phyloP scores from a whole-genome alignment of 2,113 vertebrate species.

The Pangasianodon hypophthalmus region DNA sequence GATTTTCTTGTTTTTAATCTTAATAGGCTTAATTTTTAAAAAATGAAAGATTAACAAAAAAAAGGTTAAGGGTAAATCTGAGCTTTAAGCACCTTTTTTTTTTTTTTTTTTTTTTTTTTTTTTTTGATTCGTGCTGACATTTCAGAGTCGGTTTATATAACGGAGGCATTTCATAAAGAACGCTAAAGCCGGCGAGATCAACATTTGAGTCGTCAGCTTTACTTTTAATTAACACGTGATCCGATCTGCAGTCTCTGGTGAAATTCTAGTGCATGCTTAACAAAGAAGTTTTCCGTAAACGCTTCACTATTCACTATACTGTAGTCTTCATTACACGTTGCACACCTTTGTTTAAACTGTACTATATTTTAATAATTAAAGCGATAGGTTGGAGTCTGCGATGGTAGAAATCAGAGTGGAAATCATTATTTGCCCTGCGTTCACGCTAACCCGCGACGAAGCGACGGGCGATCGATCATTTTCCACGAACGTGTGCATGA shows the following conservation, averaged over 20 bases:
- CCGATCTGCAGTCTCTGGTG: background rate
- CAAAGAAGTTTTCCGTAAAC: background rate
- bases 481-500: background rate
- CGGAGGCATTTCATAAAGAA: slow-evolving; percentile 18
- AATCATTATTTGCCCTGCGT: background rate
- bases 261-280: background rate
- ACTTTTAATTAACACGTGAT: background rate
- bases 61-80: background rate
- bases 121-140: slow-evolving; percentile 13
- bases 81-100: slow-evolving; percentile 48
- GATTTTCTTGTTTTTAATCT: slow-evolving; percentile 55
- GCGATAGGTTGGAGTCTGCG: background rate
- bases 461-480: background rate
- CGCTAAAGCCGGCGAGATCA: background rate
- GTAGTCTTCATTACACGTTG: background rate
- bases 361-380: background rate
- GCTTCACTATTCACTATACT: background rate
- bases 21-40: slow-evolving; percentile 21
- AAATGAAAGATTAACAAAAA: slow-evolving; percentile 21
- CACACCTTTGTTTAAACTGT: background rate
- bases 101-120: background rate
- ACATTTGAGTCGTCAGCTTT: slow-evolving; percentile 9
- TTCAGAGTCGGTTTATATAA: slow-evolving; percentile 28
- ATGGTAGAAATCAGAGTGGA: background rate
- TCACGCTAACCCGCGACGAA: background rate